These are phyloP conservation scores for Nematolebias whitei DNA, from an alignment of 2,113 vertebrate species.

Conservation along the genomic window DNA sequence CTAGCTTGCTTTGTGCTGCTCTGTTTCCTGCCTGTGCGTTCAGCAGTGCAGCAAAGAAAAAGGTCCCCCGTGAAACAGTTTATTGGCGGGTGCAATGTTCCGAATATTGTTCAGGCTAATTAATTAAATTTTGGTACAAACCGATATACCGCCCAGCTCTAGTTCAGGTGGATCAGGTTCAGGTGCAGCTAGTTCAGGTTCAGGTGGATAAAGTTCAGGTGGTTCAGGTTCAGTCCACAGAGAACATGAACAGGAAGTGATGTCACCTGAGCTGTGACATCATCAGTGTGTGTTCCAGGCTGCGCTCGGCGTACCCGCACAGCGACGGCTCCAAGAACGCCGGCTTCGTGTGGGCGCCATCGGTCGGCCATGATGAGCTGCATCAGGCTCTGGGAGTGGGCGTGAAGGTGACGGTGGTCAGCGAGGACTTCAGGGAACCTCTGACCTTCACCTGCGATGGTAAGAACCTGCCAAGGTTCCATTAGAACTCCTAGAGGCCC, in stretches of 20 bases:
- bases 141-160: too few relatives aligned
- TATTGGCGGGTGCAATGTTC: too few relatives aligned
- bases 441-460: conserved; percentile 96
- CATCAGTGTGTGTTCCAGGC: conserved; percentile 66
- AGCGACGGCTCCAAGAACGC: conserved; percentile 76
- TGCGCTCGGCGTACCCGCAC: conserved; percentile 82
- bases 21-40: too few relatives aligned
- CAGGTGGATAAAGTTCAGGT: too few relatives aligned
- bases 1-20: too few relatives aligned
- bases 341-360: conserved; percentile 88
- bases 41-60: too few relatives aligned
- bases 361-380: conserved; percentile 83
- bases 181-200: background rate
- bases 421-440: conserved; percentile 85
- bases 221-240: background rate
- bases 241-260: background rate
- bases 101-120: too few relatives aligned
- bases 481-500: too few relatives aligned
- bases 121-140: too few relatives aligned
- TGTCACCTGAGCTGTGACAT: too few relatives aligned
- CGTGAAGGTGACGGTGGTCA: conserved; percentile 89
- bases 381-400: conserved; percentile 86
- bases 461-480: conserved; percentile 66
- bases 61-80: too few relatives aligned
- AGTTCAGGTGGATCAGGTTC: background rate